A percentile compares a stretch with the other conserved stretches of the same genome.
Evolutionary conservation across 2,888 invertebrate species (phyloP).

Genomic region (Trissoscelio sp.): DNA sequence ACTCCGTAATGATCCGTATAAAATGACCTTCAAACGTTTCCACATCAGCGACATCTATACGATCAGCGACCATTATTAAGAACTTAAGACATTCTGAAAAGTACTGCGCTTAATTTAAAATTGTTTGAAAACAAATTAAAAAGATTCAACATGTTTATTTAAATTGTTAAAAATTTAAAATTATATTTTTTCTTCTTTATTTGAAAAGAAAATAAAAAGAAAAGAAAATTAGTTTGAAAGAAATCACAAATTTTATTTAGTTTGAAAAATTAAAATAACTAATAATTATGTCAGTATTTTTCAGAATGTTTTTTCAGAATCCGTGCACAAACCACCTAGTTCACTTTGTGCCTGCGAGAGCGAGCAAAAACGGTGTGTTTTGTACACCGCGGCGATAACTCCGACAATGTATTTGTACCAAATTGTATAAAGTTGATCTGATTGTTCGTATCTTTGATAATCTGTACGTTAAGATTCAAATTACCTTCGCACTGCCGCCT

Average conservation of each 20-base stretch:
- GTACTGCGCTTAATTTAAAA: too few relatives aligned
- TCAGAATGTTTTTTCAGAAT: neutral
- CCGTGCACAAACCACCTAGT: slow-evolving; percentile 11
- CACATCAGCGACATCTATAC: slow-evolving; percentile 1
- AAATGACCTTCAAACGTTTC: neutral
- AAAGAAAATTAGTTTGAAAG: too few relatives aligned
- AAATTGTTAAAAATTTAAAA: too few relatives aligned
- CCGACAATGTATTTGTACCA: slow-evolving; percentile 74
- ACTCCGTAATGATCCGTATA: slow-evolving; percentile 3
- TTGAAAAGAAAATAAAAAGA: too few relatives aligned
- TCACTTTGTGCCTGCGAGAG: slow-evolving; percentile 63
- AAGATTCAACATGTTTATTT: too few relatives aligned
- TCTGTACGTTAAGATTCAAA: slow-evolving; percentile 72
- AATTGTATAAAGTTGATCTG: slow-evolving; percentile 72
- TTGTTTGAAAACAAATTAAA: too few relatives aligned
- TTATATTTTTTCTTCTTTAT: too few relatives aligned
- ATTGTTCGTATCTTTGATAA: slow-evolving; percentile 67
- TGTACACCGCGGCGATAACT: slow-evolving; percentile 27
- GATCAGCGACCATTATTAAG: too few relatives aligned
- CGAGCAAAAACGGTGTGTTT: slow-evolving; percentile 1
- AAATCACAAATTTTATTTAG: neutral
- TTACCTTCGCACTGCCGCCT: slow-evolving; percentile 82
- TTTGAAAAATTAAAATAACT: too few relatives aligned
- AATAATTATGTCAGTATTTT: neutral
- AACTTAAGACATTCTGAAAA: too few relatives aligned